phyloP scores from a whole-genome alignment of 2,888 invertebrate species.

The Erpobdella octoculata region DNA sequence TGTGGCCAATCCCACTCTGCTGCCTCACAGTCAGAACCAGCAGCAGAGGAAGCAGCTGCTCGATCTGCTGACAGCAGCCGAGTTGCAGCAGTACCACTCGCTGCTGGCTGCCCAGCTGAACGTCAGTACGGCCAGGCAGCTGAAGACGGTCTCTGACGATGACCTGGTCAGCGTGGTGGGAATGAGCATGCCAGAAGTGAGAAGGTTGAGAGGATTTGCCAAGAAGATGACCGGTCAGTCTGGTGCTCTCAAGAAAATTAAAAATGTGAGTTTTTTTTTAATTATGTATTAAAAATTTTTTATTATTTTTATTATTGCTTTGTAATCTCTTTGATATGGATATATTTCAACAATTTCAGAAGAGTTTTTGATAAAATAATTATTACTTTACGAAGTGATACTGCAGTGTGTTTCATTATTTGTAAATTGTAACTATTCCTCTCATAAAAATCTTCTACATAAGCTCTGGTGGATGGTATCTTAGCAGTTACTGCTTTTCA shows the following conservation, averaged over 20 bases:
- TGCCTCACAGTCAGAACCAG: neutral
- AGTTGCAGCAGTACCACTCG: slow-evolving; percentile 22
- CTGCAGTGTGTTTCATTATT: too few relatives aligned
- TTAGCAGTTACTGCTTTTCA: too few relatives aligned
- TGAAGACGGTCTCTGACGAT: slow-evolving; percentile 12
- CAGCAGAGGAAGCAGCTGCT: slow-evolving; percentile 17
- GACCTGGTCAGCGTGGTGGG: slow-evolving; percentile 1
- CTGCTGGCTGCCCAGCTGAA: slow-evolving; percentile 4
- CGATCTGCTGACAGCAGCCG: slow-evolving; percentile 10
- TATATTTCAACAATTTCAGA: slow-evolving; percentile 45
- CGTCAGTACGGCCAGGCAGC: slow-evolving; percentile 8
- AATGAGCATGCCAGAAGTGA: slow-evolving; percentile 25
- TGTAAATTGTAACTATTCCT: neutral
- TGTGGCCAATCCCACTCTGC: neutral
- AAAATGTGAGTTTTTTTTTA: slow-evolving; percentile 6
- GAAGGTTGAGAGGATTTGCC: slow-evolving; percentile 14
- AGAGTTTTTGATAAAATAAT: slow-evolving; percentile 1
- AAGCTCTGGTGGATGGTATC: too few relatives aligned
- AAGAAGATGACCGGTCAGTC: slow-evolving; percentile 2
- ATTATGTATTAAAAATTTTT: slow-evolving; percentile 26
- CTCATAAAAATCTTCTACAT: neutral
- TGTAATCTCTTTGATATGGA: slow-evolving; percentile 53
- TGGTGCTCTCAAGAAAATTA: neutral
- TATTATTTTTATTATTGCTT: slow-evolving; percentile 56
- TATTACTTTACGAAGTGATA: too few relatives aligned